These are phyloP conservation scores for Molossus molossus DNA, from an alignment of 2,797 vertebrate genomes.

Conservation along the genomic window DNA sequence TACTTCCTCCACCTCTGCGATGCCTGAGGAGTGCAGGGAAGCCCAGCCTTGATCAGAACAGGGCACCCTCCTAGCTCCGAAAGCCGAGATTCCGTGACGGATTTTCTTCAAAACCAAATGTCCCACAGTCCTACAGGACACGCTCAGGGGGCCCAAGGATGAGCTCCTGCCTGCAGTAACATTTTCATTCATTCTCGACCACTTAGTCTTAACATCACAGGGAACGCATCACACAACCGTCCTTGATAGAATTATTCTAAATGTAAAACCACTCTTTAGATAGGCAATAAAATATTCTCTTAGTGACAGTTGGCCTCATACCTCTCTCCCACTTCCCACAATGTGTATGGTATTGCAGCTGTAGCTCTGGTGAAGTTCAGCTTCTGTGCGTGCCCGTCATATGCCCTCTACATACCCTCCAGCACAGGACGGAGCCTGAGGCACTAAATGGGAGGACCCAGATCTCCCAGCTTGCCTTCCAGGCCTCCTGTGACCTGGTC, in stretches of 20 bases:
- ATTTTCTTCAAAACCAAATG: not conserved
- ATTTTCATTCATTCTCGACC: not conserved
- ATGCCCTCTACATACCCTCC: not conserved
- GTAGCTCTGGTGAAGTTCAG: not conserved
- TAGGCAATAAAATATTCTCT: conserved; percentile 15
- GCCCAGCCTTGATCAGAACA: not conserved
- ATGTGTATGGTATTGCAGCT: not conserved
- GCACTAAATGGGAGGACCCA: not conserved
- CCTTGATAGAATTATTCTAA: conserved; percentile 31
- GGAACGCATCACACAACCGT: not conserved
- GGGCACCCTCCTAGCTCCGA: not conserved
- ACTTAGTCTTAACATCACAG: not conserved
- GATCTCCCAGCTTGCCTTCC: not conserved
- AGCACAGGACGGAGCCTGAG: not conserved
- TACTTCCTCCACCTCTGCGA: not conserved
- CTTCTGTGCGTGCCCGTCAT: not conserved
- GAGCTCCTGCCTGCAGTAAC: not conserved
- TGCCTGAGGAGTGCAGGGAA: not conserved
- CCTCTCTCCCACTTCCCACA: not conserved
- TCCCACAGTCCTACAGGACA: too few species aligned
- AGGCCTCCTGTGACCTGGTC: not conserved
- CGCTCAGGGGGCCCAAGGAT: not conserved
- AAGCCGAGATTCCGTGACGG: not conserved
- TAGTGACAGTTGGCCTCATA: not conserved
- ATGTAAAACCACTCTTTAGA: not conserved